Percentiles rank a stretch among this genome's conserved stretches.
Evolutionary conservation across 2,113 vertebrate species (phyloP).

Genomic region (Tupaia tana): DNA sequence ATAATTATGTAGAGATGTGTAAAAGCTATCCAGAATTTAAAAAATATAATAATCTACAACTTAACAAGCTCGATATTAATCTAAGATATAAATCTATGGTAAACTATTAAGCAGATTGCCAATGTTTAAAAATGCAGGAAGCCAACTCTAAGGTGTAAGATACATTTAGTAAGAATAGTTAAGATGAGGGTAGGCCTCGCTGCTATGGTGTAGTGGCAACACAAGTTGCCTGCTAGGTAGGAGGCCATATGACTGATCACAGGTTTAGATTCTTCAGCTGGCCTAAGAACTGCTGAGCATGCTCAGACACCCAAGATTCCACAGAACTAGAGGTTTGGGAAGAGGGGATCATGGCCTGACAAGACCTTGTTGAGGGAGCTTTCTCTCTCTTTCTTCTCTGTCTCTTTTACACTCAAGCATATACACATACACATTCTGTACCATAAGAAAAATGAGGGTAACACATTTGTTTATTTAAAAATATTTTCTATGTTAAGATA

Average conservation of each 20-base stretch:
- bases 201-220: too few species aligned
- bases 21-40: not conserved
- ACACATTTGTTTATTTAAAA: constrained; percentile 6
- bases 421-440: too few species aligned
- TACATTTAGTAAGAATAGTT: not conserved
- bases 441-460: not conserved
- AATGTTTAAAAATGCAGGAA: not conserved
- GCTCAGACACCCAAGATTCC: too few species aligned
- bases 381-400: too few species aligned
- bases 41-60: not conserved
- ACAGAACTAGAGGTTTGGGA: too few species aligned
- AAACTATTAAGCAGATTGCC: not conserved
- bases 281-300: too few species aligned
- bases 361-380: too few species aligned
- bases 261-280: too few species aligned
- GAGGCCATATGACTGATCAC: too few species aligned
- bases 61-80: not conserved
- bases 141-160: not conserved
- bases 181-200: not conserved
- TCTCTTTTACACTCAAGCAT: too few species aligned
- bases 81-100: not conserved
- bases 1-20: not conserved
- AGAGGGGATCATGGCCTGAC: too few species aligned
- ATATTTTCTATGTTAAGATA: not conserved
- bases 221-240: too few species aligned